phyloP scores from a whole-genome alignment of 2,113 vertebrate species.

The Crotophaga sulcirostris region DNA sequence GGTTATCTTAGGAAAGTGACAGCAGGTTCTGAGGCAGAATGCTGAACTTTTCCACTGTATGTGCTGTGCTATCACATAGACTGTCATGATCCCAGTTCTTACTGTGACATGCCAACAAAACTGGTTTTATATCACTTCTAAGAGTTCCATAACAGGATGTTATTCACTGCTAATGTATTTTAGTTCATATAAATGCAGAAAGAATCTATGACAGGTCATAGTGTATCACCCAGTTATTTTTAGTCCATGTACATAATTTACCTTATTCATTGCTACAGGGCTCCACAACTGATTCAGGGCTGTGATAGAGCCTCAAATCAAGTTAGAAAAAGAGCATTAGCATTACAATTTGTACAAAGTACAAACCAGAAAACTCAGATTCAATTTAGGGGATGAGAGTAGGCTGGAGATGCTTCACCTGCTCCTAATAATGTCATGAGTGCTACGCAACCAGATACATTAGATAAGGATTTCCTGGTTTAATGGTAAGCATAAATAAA shows the following conservation, averaged over 20 bases:
- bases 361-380: conserved; percentile 24
- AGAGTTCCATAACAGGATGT: neutral
- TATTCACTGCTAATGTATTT: conserved; percentile 38
- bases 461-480: conserved; percentile 13
- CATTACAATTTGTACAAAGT: conserved; percentile 2
- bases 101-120: neutral
- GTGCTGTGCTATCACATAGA: neutral
- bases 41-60: neutral
- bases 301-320: conserved; percentile 18
- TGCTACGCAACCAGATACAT: neutral
- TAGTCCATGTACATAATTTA: conserved; percentile 24
- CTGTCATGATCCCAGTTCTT: neutral
- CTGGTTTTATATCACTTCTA: neutral
- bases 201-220: neutral
- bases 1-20: conserved; percentile 21
- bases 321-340: conserved; percentile 16
- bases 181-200: conserved; percentile 27
- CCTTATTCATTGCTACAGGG: conserved; percentile 8
- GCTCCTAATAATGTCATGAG: neutral
- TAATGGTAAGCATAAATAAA: conserved; percentile 19
- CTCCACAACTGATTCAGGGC: neutral
- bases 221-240: conserved; percentile 33
- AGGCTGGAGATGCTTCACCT: conserved; percentile 9
- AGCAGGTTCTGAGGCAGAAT: conserved; percentile 15
- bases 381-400: neutral